These are phyloP conservation scores for Leptinotarsa rubiginosa DNA, from an alignment of 2,888 invertebrate genomes.

Conservation along the genomic window DNA sequence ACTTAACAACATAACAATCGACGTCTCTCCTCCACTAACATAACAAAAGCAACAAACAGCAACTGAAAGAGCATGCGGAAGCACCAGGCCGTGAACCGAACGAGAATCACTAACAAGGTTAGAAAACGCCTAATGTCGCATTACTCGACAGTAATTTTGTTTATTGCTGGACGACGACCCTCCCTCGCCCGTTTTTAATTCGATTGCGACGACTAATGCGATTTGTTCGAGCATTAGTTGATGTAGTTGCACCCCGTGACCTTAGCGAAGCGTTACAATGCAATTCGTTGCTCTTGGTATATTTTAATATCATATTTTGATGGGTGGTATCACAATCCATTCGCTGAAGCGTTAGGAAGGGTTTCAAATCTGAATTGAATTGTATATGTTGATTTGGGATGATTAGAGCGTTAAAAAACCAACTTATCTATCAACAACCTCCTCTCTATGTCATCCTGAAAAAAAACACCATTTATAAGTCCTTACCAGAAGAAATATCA, in stretches of 20 bases:
- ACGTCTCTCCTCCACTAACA: conserved; percentile 22
- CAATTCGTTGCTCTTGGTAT: background rate
- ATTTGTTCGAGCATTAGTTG: conserved; percentile 51
- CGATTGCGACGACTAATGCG: conserved; percentile 57
- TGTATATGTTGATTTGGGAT: too few relatives aligned
- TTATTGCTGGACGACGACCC: conserved; percentile 58
- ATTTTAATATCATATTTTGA: background rate
- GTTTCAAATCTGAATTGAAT: too few relatives aligned
- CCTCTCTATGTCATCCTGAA: too few relatives aligned
- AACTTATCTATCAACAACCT: too few relatives aligned
- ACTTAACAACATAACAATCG: conserved; percentile 26
- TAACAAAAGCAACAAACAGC: conserved; percentile 20
- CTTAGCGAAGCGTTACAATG: conserved; percentile 39
- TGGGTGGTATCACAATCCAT: background rate
- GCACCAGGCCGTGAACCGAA: conserved; percentile 56
- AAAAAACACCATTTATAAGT: too few relatives aligned
- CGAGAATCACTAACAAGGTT: conserved; percentile 50
- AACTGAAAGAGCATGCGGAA: conserved; percentile 40
- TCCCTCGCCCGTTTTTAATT: conserved; percentile 55
- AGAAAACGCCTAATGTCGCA: conserved; percentile 59
- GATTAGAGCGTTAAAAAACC: too few relatives aligned
- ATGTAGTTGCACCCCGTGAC: conserved; percentile 42
- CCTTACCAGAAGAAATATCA: too few relatives aligned
- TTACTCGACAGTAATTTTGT: conserved; percentile 65
- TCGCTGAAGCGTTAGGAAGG: too few relatives aligned